Conservation (phyloP, 2,797 vertebrate genomes). For the Karalla daura region DNA sequence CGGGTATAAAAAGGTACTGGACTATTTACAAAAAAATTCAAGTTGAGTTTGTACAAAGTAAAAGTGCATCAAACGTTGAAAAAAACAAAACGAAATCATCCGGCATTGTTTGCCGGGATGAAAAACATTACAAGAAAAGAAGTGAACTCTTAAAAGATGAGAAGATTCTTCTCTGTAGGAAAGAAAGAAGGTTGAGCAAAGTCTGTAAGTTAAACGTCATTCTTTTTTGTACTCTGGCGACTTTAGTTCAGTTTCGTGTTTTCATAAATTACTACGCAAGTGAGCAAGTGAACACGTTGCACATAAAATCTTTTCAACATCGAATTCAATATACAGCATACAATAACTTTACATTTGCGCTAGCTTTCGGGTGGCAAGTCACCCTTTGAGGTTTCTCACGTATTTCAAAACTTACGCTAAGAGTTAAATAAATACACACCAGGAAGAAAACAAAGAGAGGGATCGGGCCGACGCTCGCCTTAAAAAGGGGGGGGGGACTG, state of each 20-base stretch:
- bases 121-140: constrained; percentile 43
- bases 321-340: constrained; percentile 69
- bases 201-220: constrained; percentile 25
- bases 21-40: constrained; percentile 88
- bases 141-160: constrained; percentile 34
- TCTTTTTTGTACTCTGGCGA: constrained; percentile 42
- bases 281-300: constrained; percentile 43
- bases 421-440: constrained; percentile 78
- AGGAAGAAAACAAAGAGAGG: constrained; percentile 46
- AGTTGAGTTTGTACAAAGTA: constrained; percentile 83
- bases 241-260: constrained; percentile 43
- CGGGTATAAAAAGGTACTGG: constrained; percentile 72
- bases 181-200: constrained; percentile 29
- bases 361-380: constrained; percentile 57
- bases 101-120: constrained; percentile 53
- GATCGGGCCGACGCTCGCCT: constrained; percentile 32
- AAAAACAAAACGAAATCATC: too few relatives aligned
- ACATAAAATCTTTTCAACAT: constrained; percentile 56
- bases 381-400: constrained; percentile 80
- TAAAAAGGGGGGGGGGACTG: constrained; percentile 23
- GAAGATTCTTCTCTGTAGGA: constrained; percentile 39
- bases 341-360: constrained; percentile 65
- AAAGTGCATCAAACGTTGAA: constrained; percentile 85
- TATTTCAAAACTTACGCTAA: constrained; percentile 62
- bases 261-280: constrained; percentile 65